Evolutionary conservation across 2,113 vertebrate species (phyloP), one percentile per base, ranked within the genome.

Genomic region (Philantomba maxwellii): DNA sequence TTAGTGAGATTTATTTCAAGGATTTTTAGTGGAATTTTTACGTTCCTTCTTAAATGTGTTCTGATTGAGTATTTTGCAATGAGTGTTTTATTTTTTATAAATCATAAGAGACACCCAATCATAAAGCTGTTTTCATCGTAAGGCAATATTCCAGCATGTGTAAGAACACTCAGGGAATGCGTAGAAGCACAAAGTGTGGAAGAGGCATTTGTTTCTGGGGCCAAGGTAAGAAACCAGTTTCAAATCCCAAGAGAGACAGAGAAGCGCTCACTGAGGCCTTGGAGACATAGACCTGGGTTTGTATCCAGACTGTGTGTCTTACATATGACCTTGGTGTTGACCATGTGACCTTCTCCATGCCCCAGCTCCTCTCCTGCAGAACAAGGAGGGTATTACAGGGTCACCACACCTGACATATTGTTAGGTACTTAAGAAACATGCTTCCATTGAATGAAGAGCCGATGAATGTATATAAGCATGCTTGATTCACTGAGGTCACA

Each of bases 31-130:
- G 55, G n/a, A 62, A 49, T 86, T 88, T n/a, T 23, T 36, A 47
- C 28, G 26, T 92, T 89, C 16, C 17, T 75, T 83, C 36, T 73
- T 55, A 93, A 94, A 57, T 89, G 49, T 87, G 14, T 86, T 93
- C 43, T 85, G 49, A 93, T 66, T 62, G 16, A 49, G 6, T 89
- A 70, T 94, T 97, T 93, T 92, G 55, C 0, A 87, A 0, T 62
- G 64, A 95, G 16, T 7, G 8, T 87, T 95, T 92, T 89, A 17
- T 70, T 88, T 93, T 95, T 94, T 78, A 39, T 89, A 49, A 49
- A 26, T 91, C 12, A 28, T 36, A 66, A 81, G 95, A 92, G 58
- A 85, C 87, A 60, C 55, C 12, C 30, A 16, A 0, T n/a, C 19
- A 39, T 87, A 53, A 23, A 93, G 58, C 19, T 88, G 36, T 90